Evolutionary conservation across 2,113 vertebrate species (phyloP).

Genomic region (Blennius ocellaris): DNA sequence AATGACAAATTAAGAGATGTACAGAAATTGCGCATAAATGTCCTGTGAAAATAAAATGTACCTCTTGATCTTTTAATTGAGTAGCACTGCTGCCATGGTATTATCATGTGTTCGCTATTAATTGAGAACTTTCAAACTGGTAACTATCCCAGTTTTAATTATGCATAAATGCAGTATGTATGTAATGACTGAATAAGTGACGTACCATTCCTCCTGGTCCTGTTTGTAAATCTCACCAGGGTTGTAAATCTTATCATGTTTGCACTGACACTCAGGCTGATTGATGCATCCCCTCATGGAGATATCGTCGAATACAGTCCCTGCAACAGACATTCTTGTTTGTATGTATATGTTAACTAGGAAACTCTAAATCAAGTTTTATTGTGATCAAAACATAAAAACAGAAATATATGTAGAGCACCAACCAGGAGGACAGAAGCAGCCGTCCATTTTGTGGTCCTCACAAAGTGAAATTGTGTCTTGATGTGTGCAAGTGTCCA

Average conservation of each 20-base stretch:
- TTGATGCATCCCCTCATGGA: slow-evolving; percentile 85
- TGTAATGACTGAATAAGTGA: not conserved
- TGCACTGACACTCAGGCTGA: slow-evolving; percentile 88
- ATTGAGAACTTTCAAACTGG: too few species aligned
- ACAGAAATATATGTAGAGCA: not conserved
- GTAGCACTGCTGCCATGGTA: too few species aligned
- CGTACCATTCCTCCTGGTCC: slow-evolving; percentile 89
- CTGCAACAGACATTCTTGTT: slow-evolving; percentile 70
- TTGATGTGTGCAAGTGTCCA: slow-evolving; percentile 90
- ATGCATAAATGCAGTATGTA: too few species aligned
- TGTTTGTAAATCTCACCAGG: slow-evolving; percentile 81
- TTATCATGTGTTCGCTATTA: too few species aligned
- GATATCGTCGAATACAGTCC: slow-evolving; percentile 92
- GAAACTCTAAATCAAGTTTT: not conserved
- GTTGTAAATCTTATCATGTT: slow-evolving; percentile 79
- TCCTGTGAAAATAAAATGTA: too few species aligned
- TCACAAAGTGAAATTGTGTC: slow-evolving; percentile 90
- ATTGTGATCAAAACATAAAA: not conserved
- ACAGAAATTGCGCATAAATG: too few species aligned
- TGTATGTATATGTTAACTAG: not conserved
- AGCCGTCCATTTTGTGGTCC: slow-evolving; percentile 94
- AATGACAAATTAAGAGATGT: too few species aligned
- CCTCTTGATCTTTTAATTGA: too few species aligned
- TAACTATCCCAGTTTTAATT: too few species aligned
- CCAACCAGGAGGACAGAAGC: slow-evolving; percentile 94